These are phyloP conservation scores for Ditula angustiorana DNA, from an alignment of 2,888 invertebrate species.

Conservation along the genomic window DNA sequence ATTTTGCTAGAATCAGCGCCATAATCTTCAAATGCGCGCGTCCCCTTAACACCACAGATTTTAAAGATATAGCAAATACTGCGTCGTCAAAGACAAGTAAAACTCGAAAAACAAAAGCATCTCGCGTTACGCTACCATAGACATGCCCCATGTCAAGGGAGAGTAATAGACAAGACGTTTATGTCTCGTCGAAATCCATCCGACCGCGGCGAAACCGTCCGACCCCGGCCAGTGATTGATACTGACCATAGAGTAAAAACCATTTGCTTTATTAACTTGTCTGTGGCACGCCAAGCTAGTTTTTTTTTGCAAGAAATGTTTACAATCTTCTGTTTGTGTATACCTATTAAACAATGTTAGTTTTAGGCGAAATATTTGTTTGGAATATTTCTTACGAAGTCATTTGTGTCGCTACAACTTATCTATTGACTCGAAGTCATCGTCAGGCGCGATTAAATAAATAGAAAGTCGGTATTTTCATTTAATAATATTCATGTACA, in stretches of 20 bases:
- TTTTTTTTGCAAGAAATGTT: background rate
- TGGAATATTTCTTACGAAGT: no score
- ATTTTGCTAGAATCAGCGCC: no score
- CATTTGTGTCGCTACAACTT: no score
- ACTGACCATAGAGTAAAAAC: conserved; percentile 28
- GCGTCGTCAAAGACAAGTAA: background rate
- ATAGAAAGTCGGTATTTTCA: no score
- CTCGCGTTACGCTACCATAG: background rate
- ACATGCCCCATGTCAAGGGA: conserved; percentile 12
- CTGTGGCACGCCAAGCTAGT: background rate
- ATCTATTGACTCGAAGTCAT: no score
- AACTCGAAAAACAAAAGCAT: background rate
- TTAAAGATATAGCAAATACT: no score
- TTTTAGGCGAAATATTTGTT: background rate
- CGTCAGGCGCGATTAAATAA: no score
- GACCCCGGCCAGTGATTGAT: conserved; percentile 18
- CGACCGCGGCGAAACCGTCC: conserved; percentile 21
- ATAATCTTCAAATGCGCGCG: no score
- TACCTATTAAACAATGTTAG: no score
- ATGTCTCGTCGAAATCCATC: conserved; percentile 32
- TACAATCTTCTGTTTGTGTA: background rate
- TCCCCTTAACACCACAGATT: background rate
- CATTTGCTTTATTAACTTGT: conserved; percentile 25
- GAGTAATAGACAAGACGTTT: conserved; percentile 30
- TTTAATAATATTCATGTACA: no score